phyloP scores from a whole-genome alignment of 2,113 vertebrate genomes.

The Psammodynastes pulverulentus region DNA sequence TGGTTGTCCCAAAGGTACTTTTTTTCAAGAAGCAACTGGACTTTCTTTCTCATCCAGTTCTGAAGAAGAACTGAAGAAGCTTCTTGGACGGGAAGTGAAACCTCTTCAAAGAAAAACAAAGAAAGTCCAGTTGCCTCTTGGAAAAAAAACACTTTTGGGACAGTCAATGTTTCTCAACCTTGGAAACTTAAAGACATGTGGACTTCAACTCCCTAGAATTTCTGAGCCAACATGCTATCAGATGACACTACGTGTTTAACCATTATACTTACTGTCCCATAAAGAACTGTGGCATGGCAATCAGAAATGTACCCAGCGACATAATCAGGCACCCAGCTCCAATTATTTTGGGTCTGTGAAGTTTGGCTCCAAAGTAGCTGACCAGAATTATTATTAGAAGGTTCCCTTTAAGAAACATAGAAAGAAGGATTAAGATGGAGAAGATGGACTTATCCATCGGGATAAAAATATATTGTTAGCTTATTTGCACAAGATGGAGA shows the following conservation, averaged over 20 bases:
- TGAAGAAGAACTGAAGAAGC: too few species aligned
- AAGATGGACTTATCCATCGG: neutral
- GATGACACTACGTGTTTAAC: neutral
- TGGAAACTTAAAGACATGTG: too few species aligned
- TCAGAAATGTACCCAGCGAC: conserved; percentile 88
- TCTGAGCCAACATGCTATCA: too few species aligned
- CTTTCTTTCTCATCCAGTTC: too few species aligned
- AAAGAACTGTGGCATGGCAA: conserved; percentile 90
- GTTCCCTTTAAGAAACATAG: conserved; percentile 76
- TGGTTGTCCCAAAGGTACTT: too few species aligned
- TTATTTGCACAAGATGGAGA: fast-evolving
- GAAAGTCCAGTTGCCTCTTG: too few species aligned
- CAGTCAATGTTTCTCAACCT: too few species aligned
- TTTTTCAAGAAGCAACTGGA: too few species aligned
- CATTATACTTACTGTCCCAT: conserved; percentile 81
- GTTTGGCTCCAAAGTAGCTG: conserved; percentile 91
- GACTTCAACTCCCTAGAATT: too few species aligned
- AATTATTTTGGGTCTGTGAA: conserved; percentile 91
- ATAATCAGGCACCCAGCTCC: conserved; percentile 86
- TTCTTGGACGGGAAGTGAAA: too few species aligned
- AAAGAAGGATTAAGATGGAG: conserved; percentile 39
- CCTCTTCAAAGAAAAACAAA: too few species aligned
- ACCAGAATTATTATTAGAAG: conserved; percentile 88
- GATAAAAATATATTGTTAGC: neutral
- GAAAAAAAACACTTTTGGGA: too few species aligned